Evolutionary conservation across 2,113 vertebrate species (phyloP), one percentile per base, ranked within the genome.

Genomic region (Sphyrna mokarran): DNA sequence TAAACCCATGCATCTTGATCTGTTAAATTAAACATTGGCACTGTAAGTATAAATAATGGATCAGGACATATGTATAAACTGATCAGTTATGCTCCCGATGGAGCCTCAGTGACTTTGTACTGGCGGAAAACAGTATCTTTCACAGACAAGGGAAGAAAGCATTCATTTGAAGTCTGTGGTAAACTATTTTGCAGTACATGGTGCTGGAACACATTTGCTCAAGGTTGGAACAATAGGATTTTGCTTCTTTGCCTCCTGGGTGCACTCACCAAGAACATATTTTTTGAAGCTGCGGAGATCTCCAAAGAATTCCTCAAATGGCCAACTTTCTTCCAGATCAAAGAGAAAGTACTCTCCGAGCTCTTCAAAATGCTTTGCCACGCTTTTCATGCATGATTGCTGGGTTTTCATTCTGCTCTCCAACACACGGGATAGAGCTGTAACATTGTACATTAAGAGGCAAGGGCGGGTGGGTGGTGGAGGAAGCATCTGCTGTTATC

Each of bases 241-340:
- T 95, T 72, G 29, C 70, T 72, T 72, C 48, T 66, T 72, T 70
- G 4, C 37, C 69, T 95, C 68, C 94, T 95, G 94, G 94, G 94
- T 29, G 26, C 95, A 54, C 97, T 98, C 96, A 99, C 98, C 98
- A 98, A 97, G 96, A 99, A 98, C 98, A 98, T 98, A 96, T 97
- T 99, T 54, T 96, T 96, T 98, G 83, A 99, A 99, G 97, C 97
- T 98, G 97, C 97, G 98, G 91, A 98, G 97, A 96, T 98, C 98
- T 0, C 97, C 97, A 83, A 98, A 99, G 96, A 99, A 97, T 96
- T 98, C 98, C 96, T 98, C 98, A 29, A 68, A 98, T 96, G 8
- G 97, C 97, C 48, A 0, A 98, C 96, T 89, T 99, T 98, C 96
- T 97, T 63, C 98, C 0, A 98, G 97, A 96, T 98, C 97, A 96